Percentiles rank a stretch among this genome's conserved stretches.
Evolutionary conservation across 2,888 invertebrate genomes (phyloP).

Genomic region (Petrolisthes manimaculis): DNA sequence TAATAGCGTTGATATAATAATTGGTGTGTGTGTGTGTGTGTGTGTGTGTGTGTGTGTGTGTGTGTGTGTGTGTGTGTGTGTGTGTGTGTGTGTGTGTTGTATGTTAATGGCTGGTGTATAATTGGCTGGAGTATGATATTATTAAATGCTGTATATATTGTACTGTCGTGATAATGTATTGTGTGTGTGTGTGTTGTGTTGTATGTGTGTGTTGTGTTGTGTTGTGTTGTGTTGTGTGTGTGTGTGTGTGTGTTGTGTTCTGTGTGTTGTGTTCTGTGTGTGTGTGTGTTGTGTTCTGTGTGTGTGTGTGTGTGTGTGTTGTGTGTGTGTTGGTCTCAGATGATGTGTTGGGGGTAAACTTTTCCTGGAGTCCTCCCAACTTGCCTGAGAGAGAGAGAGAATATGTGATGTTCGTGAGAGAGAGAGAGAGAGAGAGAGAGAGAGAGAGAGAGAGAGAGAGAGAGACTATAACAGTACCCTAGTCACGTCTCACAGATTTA

Average conservation of each 20-base stretch:
- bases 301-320: too few relatives aligned
- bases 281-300: too few relatives aligned
- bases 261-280: too few relatives aligned
- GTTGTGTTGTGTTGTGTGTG: too few relatives aligned
- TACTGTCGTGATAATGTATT: too few relatives aligned
- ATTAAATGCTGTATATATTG: not conserved
- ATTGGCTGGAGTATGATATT: not conserved
- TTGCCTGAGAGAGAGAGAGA: not conserved
- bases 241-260: too few relatives aligned
- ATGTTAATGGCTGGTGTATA: not conserved
- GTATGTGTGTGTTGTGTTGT: too few relatives aligned
- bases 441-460: not conserved
- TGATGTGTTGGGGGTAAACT: not conserved
- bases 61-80: slow-evolving; percentile 1
- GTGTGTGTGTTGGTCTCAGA: not conserved
- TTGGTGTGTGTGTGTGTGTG: not conserved
- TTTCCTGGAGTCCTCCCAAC: too few relatives aligned
- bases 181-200: too few relatives aligned
- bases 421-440: not conserved
- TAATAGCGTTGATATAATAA: not conserved
- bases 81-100: not conserved
- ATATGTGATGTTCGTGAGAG: not conserved
- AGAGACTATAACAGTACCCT: too few relatives aligned
- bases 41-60: not conserved
- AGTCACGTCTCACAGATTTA: too few relatives aligned